A percentile compares a stretch with the other conserved stretches of the same genome.
phyloP scores from a whole-genome alignment of 92 coral and sea anemone genomes.

The Meandrina meandrites region DNA sequence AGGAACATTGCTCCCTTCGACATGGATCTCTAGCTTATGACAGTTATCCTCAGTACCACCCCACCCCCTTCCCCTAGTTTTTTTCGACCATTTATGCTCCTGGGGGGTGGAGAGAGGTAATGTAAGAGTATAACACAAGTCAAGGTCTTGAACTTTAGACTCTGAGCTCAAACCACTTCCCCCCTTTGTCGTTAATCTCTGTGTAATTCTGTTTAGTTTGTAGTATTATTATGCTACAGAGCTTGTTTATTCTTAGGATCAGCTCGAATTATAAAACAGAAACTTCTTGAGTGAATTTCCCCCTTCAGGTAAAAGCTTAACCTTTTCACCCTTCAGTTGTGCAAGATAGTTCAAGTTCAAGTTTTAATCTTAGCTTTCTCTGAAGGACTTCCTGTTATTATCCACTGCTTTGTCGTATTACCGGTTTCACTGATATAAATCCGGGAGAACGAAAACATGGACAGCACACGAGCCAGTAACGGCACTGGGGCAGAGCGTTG shows the following conservation, averaged over 20 bases:
- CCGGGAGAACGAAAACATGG: too few relatives aligned
- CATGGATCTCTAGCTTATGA: too few relatives aligned
- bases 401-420: too few relatives aligned
- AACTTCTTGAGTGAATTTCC: neutral
- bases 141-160: neutral
- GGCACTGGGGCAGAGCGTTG: too few relatives aligned
- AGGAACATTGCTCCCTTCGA: too few relatives aligned
- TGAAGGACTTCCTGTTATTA: neutral
- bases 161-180: neutral
- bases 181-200: neutral
- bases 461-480: too few relatives aligned
- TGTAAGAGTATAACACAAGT: too few relatives aligned
- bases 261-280: neutral
- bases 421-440: too few relatives aligned
- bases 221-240: neutral
- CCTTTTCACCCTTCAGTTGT: neutral
- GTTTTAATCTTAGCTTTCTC: neutral
- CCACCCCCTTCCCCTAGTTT: too few relatives aligned
- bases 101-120: neutral
- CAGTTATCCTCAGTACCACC: too few relatives aligned
- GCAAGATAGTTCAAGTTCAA: neutral
- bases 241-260: neutral
- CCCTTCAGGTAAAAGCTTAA: neutral
- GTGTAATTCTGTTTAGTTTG: neutral
- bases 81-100: neutral